Percentiles rank a stretch among this genome's conserved stretches.
Conservation (phyloP, 2,797 vertebrate genomes). For the Gallinago nigripennis region DNA sequence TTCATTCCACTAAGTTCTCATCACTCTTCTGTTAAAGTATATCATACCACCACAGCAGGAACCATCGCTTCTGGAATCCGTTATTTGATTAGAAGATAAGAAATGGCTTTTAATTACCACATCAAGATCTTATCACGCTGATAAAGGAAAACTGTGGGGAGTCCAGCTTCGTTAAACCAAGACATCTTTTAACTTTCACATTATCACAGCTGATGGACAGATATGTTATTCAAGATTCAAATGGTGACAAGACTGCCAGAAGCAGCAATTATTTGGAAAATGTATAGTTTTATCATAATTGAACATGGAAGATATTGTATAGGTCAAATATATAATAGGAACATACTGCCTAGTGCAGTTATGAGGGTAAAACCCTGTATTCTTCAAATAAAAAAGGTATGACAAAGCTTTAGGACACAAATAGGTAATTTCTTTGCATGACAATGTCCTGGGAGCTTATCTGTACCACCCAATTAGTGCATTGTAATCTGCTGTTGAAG, state of each 20-base stretch:
- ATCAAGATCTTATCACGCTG: neutral
- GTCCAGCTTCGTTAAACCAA: neutral
- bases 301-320: accelerated
- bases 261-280: neutral
- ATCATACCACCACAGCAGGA: neutral
- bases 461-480: neutral
- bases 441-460: neutral
- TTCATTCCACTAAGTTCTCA: neutral
- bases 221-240: neutral
- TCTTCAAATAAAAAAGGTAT: neutral
- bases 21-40: neutral
- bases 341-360: neutral
- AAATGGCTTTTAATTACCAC: constrained; percentile 23
- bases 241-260: neutral
- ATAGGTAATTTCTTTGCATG: neutral
- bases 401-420: neutral
- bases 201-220: neutral
- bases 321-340: neutral
- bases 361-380: neutral
- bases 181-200: neutral
- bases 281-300: neutral
- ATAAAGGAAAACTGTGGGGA: neutral
- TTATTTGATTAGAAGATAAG: neutral
- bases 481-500: neutral
- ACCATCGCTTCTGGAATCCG: neutral